Evolutionary conservation across 92 coral and sea anemone species (phyloP).

Genomic region (Blastomussa wellsi): DNA sequence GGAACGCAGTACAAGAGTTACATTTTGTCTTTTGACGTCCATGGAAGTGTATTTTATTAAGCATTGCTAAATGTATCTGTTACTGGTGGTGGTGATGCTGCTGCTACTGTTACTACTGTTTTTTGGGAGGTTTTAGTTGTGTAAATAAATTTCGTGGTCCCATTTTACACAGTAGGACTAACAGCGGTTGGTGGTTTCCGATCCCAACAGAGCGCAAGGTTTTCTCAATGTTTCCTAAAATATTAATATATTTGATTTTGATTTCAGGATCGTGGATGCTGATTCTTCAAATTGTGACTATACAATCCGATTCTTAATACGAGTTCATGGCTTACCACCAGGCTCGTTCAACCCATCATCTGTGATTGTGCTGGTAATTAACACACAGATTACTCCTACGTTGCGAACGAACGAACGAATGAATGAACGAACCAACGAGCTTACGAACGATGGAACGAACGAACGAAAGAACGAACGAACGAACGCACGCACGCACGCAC

Average conservation of each 20-base stretch:
- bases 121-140: no score
- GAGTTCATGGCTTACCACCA: constrained; percentile 86
- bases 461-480: background rate
- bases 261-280: constrained; percentile 60
- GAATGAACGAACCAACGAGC: background rate
- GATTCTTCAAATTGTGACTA: constrained; percentile 74
- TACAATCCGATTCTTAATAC: constrained; percentile 72
- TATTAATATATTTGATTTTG: background rate
- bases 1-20: no score
- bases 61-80: no score
- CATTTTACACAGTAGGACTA: no score
- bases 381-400: no score
- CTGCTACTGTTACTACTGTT: background rate
- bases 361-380: constrained; percentile 68
- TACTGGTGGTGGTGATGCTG: background rate
- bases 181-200: no score
- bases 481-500: no score
- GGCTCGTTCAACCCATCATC: constrained; percentile 88
- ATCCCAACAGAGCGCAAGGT: no score
- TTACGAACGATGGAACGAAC: background rate
- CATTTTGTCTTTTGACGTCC: background rate
- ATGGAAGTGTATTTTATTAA: background rate
- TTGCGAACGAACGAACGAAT: background rate
- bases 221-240: background rate
- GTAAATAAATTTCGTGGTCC: no score